These are phyloP conservation scores for Paedocypris sp. DNA, from an alignment of 2,113 vertebrate species.

Conservation along the genomic window DNA sequence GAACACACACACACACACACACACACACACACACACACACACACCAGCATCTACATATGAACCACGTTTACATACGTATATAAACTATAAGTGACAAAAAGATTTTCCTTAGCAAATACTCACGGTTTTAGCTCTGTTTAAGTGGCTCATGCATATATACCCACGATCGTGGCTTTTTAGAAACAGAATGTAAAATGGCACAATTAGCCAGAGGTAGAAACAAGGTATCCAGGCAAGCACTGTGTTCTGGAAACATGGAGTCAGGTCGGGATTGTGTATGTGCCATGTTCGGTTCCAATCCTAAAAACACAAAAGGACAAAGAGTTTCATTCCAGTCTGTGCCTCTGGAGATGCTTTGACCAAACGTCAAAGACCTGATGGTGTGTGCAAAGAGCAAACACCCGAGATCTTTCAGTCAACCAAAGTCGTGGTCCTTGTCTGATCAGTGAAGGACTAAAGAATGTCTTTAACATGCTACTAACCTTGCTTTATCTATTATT, in stretches of 20 bases:
- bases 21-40: not conserved
- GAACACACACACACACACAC: not conserved
- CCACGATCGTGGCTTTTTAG: slow-evolving; percentile 69
- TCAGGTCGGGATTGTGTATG: slow-evolving; percentile 75
- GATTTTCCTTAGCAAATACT: slow-evolving; percentile 28
- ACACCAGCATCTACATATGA: not conserved
- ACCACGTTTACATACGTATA: not conserved
- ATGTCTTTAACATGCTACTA: not conserved
- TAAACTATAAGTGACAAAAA: too few species aligned
- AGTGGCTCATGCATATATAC: slow-evolving; percentile 85
- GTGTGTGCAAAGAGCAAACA: slow-evolving; percentile 10
- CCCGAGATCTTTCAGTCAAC: not conserved
- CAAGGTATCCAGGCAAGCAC: slow-evolving; percentile 84
- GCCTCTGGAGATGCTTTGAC: not conserved
- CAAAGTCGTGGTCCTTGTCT: not conserved
- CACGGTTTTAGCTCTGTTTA: slow-evolving; percentile 92
- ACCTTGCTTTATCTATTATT: too few species aligned
- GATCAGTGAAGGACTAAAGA: not conserved
- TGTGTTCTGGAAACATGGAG: slow-evolving; percentile 87
- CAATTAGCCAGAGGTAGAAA: slow-evolving; percentile 76
- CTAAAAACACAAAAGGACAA: slow-evolving; percentile 44
- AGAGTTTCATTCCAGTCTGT: not conserved
- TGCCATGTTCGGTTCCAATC: slow-evolving; percentile 85
- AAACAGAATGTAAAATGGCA: slow-evolving; percentile 74
- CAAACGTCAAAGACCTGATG: not conserved